phyloP scores from a whole-genome alignment of 23 tunicate genomes.

The Botrylloides violaceus region DNA sequence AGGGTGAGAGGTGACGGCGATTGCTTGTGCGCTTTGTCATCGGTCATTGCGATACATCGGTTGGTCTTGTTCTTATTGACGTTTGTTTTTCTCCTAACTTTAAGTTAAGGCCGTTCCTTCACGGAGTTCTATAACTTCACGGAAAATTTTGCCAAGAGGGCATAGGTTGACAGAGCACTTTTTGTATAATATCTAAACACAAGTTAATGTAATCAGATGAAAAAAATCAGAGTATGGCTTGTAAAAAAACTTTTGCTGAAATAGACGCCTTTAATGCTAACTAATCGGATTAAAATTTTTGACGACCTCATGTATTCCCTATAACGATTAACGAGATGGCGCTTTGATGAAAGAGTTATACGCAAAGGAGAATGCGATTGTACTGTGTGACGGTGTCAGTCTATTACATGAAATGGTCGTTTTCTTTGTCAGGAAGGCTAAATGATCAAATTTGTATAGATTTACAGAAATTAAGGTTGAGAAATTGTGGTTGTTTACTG shows the following conservation, averaged over 20 bases:
- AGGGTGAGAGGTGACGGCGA: too few species aligned
- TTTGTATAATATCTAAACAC: neutral
- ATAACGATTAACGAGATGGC: neutral
- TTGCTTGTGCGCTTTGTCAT: too few species aligned
- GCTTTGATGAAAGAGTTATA: neutral
- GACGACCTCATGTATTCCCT: neutral
- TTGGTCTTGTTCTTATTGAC: too few species aligned
- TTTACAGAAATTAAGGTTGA: too few species aligned
- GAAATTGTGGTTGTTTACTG: neutral
- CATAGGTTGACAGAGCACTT: conserved; percentile 1
- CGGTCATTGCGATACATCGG: too few species aligned
- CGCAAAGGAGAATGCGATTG: neutral
- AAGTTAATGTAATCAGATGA: neutral
- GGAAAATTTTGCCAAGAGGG: neutral
- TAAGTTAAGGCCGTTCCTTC: too few species aligned
- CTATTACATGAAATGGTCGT: neutral
- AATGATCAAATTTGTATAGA: too few species aligned
- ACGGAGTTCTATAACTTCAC: too few species aligned
- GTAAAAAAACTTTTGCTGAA: neutral
- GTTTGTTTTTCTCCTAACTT: too few species aligned
- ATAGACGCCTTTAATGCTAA: neutral
- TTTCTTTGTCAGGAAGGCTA: neutral
- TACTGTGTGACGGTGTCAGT: too few species aligned
- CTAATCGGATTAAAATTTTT: neutral
- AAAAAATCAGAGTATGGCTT: neutral